These are phyloP conservation scores for Sesamia inferens DNA, from an alignment of 2,888 invertebrate species.

Conservation along the genomic window DNA sequence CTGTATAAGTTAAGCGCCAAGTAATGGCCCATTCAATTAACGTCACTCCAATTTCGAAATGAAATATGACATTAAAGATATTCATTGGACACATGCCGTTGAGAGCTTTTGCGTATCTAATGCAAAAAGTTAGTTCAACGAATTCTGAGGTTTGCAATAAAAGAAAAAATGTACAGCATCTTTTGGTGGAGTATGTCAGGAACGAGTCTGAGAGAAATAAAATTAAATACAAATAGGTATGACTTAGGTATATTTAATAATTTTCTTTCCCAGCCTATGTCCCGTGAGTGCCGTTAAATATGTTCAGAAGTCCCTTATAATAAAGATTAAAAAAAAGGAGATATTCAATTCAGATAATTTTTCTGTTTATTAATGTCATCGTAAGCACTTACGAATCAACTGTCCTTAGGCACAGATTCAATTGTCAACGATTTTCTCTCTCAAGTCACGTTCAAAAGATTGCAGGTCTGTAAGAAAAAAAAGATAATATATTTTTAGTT, in stretches of 20 bases:
- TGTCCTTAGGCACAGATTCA: background rate
- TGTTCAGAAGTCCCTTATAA: too few relatives aligned
- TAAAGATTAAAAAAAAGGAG: too few relatives aligned
- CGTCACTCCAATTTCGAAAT: slow-evolving; percentile 28
- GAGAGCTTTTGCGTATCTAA: too few relatives aligned
- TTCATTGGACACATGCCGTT: slow-evolving; percentile 2
- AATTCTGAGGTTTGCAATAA: too few relatives aligned
- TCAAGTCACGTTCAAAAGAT: background rate
- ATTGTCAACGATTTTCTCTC: background rate
- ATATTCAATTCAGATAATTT: background rate
- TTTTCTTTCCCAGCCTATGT: too few relatives aligned
- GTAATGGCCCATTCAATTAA: slow-evolving; percentile 35
- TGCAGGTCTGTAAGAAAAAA: background rate
- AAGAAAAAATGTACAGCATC: too few relatives aligned
- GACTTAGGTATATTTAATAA: too few relatives aligned
- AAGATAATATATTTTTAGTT: background rate
- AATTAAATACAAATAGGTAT: too few relatives aligned
- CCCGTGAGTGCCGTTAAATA: too few relatives aligned
- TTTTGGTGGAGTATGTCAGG: too few relatives aligned
- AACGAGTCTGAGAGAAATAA: too few relatives aligned
- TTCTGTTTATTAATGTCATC: slow-evolving; percentile 14
- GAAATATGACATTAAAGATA: slow-evolving; percentile 39
- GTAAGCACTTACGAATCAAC: slow-evolving; percentile 9
- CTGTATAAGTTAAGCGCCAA: slow-evolving; percentile 30
- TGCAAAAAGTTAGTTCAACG: too few relatives aligned